Evolutionary conservation across 2,888 invertebrate genomes (phyloP).

Genomic region (Sesia bembeciformis): DNA sequence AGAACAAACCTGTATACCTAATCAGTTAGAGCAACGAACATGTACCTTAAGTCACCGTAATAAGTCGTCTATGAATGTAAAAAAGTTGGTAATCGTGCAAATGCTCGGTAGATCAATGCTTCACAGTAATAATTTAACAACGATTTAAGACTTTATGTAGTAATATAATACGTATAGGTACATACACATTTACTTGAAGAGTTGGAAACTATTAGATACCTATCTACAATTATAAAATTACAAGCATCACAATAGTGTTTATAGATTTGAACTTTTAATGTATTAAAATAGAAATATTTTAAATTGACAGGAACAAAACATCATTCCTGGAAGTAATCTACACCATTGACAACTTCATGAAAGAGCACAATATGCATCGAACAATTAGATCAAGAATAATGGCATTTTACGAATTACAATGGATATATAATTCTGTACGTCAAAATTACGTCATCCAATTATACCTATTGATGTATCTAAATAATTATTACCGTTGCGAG

Average conservation of each 20-base stretch:
- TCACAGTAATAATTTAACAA: too few species aligned
- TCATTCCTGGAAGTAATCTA: conserved; percentile 64
- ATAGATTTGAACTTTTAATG: neutral
- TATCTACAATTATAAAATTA: too few species aligned
- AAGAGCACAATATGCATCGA: conserved; percentile 60
- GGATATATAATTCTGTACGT: conserved; percentile 66
- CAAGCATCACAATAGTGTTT: too few species aligned
- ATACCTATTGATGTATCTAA: neutral
- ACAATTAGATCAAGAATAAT: conserved; percentile 60
- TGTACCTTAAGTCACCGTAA: too few species aligned
- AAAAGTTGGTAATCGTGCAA: too few species aligned
- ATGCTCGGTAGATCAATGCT: too few species aligned
- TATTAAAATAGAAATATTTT: conserved; percentile 3
- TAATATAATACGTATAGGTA: too few species aligned
- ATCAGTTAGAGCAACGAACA: too few species aligned
- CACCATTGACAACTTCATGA: conserved; percentile 64
- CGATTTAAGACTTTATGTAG: too few species aligned
- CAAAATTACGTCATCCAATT: neutral
- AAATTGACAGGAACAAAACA: conserved; percentile 47
- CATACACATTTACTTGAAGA: neutral
- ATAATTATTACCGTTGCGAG: neutral
- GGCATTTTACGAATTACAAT: conserved; percentile 68
- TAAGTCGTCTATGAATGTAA: too few species aligned
- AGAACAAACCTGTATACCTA: too few species aligned
- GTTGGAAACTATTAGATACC: neutral